Evolutionary conservation across 2,888 invertebrate species (phyloP), one percentile per base, ranked within the genome.

Genomic region (Leucophora obtusa): DNA sequence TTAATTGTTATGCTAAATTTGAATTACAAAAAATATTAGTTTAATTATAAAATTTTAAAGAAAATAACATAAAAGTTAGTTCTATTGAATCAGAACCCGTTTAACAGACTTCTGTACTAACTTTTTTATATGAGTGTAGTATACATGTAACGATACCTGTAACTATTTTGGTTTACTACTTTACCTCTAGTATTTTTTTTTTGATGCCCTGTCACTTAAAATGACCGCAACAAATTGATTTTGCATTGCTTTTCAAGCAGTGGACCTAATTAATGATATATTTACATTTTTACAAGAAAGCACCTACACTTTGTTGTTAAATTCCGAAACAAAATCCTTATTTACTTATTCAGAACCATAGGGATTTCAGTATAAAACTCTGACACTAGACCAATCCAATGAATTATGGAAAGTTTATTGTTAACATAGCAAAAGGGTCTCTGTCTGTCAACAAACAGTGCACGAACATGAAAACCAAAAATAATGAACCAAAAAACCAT

Each of bases 341-440:
- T 47, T 47, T 47, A 47, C 43, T 14, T 47, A 47, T 47, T 6
- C 11, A n/a, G 28, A 28, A 11, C 24, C 14, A 14, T 7, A 6
- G 28, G 28, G 28, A 28, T 5, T 47, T 53, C 17, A 53, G 43
- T 47, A 47, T 47, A 17, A 28, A 51, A 43, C 33, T n/a, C 68
- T 62, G 15, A 35, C 58, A 59, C 56, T 77, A 70, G 76, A 77
- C 65, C 69, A 69, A 60, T 15, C 51, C 38, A 60, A 72, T 77
- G 73, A 81, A 66, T 73, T 77, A 73, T 81, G 77, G 73, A 73
- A 73, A 70, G 65, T 70, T 77, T 69, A 77, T 81, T 77, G 81
- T 24, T 70, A 73, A 81, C 50, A 54, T 47, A 54, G 50, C 54
- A 53, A 3, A 78, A 70, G 65, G 73, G 33, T 69, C 69, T 81